phyloP scores from a whole-genome alignment of 2,113 vertebrate genomes.

The Chiloscyllium plagiosum region DNA sequence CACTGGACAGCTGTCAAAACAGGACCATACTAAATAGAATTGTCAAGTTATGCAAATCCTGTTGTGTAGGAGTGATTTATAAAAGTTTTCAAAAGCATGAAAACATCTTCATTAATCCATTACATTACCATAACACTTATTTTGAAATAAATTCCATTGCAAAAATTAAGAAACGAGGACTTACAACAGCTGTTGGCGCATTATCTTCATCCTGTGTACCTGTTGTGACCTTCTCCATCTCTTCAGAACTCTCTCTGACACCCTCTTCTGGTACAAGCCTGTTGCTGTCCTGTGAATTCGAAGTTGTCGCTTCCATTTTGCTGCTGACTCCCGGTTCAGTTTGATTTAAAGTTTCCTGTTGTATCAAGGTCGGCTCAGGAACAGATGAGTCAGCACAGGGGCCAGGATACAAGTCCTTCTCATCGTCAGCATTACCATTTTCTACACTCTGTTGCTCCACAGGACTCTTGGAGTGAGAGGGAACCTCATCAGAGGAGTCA shows the following conservation, averaged over 20 bases:
- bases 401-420: background rate
- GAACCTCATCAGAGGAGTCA: conserved; percentile 41
- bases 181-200: background rate
- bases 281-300: background rate
- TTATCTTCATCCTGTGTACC: background rate
- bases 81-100: background rate
- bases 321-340: background rate
- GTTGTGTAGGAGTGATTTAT: background rate
- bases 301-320: background rate
- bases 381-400: background rate
- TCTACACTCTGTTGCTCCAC: background rate
- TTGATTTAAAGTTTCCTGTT: background rate
- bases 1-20: background rate
- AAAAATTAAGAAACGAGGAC: background rate
- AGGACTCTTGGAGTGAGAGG: conserved; percentile 44
- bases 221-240: background rate
- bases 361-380: background rate
- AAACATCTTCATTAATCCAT: background rate
- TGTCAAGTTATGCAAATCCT: background rate
- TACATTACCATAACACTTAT: background rate
- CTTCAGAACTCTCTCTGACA: background rate
- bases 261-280: background rate
- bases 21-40: background rate
- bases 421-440: background rate
- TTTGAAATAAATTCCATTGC: background rate